Conservation (phyloP, 2,113 vertebrate species). For the Laterallus jamaicensis region DNA sequence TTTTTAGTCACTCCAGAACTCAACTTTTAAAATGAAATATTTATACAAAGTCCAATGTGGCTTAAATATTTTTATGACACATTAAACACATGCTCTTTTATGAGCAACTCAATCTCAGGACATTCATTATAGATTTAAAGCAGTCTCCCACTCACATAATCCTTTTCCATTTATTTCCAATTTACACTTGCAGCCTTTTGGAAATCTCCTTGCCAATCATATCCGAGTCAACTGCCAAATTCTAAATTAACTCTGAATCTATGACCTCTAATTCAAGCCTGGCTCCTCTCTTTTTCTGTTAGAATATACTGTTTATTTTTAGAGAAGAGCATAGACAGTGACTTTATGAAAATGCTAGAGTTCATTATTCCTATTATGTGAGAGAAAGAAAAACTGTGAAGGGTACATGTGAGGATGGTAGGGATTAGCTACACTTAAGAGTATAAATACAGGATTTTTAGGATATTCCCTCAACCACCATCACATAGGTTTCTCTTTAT, state of each 20-base stretch:
- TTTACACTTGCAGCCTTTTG: constrained; percentile 31
- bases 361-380: not conserved
- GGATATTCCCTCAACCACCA: not conserved
- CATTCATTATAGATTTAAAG: constrained; percentile 22
- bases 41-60: constrained; percentile 3
- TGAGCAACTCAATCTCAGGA: not conserved
- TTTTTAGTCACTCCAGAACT: not conserved
- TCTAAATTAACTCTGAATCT: constrained; percentile 14
- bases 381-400: not conserved
- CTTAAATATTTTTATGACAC: constrained; percentile 50
- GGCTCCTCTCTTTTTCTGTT: not conserved
- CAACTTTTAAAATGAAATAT: constrained; percentile 24
- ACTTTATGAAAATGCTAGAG: not conserved
- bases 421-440: not conserved
- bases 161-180: constrained; percentile 38
- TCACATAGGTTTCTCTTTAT: not conserved
- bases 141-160: constrained; percentile 24
- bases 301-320: not conserved
- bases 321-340: not conserved
- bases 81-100: constrained; percentile 45
- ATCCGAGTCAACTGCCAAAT: not conserved
- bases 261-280: not conserved
- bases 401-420: not conserved
- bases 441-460: not conserved
- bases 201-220: constrained; percentile 29